Evolutionary conservation across 2,797 vertebrate species (phyloP), one percentile per base, ranked within the genome.

Genomic region (Spheniscus humboldti): DNA sequence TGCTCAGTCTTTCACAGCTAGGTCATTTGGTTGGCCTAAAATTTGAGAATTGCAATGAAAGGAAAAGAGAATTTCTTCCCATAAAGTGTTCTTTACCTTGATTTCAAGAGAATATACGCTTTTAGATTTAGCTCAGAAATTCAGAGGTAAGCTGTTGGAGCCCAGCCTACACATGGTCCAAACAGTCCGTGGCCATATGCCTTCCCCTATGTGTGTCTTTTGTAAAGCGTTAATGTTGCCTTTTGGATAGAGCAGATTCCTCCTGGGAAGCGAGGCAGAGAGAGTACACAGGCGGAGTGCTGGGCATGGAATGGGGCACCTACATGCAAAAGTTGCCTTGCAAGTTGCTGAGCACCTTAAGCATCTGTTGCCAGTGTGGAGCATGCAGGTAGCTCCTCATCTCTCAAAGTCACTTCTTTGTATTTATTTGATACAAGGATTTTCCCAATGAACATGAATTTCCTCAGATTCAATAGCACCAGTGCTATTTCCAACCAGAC

Each of bases 211-310:
- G 28, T 43, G 7, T 6, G 12, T 47, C 23, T 47, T 73, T 71
- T 86, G 23, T 72, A 11, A 82, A 56, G 4, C 2, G 0, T 31
- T 45, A 16, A 27, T 69, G 10, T 27, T 74, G 30, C 11, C n/a
- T 88, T 64, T 79, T 18, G 12, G 8, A 16, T 13, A n/a, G 4
- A 60, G 16, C 7, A 66, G 18, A 33, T 73, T 45, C 14, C 9
- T 76, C 13, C 25, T 3, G 3, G 30, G 25, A 63, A 53, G 8
- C 0, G 4, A 89, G 7, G 15, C 16, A 64, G 50, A 64, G 18
- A 28, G 19, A 39, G 7, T 7, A 39, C n/a, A 11, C 0, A 0
- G 13, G 2, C 18, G 11, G 14, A n/a, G 5, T 24, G 8, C 9
- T 23, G 33, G 27, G 7, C 30, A 19, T 8, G 45, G 20, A 57